phyloP scores from a whole-genome alignment of 2,797 vertebrate species.

The Epinephelus awoara region DNA sequence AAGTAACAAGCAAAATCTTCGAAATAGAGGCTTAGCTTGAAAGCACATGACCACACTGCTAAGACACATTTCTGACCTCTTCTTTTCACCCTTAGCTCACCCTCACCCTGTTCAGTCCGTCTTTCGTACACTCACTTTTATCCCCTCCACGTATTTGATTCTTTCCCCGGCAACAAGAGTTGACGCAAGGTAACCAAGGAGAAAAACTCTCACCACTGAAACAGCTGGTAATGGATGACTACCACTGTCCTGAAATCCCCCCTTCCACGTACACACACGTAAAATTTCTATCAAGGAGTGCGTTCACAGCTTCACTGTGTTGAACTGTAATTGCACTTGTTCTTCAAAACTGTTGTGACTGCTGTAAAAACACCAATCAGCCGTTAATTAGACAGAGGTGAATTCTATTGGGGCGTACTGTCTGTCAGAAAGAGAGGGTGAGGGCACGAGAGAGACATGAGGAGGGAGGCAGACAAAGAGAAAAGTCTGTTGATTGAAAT shows the following conservation, averaged over 20 bases:
- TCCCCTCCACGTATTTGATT: background rate
- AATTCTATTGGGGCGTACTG: background rate
- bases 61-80: background rate
- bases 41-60: background rate
- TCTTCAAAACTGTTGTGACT: slow-evolving; percentile 41
- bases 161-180: background rate
- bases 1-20: background rate
- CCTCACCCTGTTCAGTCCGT: too few species aligned
- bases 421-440: slow-evolving; percentile 25
- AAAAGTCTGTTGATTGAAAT: slow-evolving; percentile 3
- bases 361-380: slow-evolving; percentile 49
- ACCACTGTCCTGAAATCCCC: background rate
- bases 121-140: background rate
- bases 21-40: background rate
- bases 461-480: background rate
- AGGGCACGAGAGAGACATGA: background rate
- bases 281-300: background rate
- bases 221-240: background rate
- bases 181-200: background rate
- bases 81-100: background rate
- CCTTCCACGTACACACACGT: background rate
- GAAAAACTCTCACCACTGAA: background rate
- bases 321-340: slow-evolving; percentile 26
- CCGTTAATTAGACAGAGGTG: slow-evolving; percentile 58
- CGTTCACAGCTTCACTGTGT: slow-evolving; percentile 27